Conservation (phyloP, 2,797 vertebrate species). For the Leuciscus waleckii region DNA sequence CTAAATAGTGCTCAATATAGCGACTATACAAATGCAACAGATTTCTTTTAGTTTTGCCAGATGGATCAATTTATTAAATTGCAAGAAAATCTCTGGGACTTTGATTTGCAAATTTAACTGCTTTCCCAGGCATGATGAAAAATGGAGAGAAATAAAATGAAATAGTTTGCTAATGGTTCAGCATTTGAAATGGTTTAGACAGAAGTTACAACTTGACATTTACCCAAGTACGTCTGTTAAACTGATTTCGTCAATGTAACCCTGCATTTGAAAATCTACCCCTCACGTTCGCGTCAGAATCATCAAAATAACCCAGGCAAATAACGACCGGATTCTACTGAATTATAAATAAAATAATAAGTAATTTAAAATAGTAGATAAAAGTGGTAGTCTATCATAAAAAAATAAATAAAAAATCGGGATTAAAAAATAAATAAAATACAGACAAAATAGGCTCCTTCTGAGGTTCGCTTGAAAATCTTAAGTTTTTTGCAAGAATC, state of each 20-base stretch:
- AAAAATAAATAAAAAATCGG: neutral
- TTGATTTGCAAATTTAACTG: slow-evolving; percentile 2
- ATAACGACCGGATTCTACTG: neutral
- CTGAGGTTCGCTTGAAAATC: too few relatives aligned
- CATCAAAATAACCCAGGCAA: neutral
- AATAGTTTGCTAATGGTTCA: neutral
- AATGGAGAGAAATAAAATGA: neutral
- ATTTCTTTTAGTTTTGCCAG: neutral
- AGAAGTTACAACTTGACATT: neutral
- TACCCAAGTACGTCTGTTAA: neutral
- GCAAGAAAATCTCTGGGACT: neutral
- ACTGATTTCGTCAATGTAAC: neutral
- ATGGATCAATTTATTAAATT: neutral
- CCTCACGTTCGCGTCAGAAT: neutral
- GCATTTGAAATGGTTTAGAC: neutral
- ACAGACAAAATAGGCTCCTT: neutral
- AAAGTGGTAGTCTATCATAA: too few relatives aligned
- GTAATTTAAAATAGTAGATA: neutral
- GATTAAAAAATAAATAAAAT: neutral
- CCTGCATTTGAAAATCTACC: neutral
- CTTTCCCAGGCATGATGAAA: neutral
- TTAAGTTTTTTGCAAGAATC: too few relatives aligned
- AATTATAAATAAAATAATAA: neutral
- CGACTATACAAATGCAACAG: neutral
- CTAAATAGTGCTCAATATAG: neutral